phyloP scores from a whole-genome alignment of 2,888 invertebrate species.

The Cephonodes hylas region DNA sequence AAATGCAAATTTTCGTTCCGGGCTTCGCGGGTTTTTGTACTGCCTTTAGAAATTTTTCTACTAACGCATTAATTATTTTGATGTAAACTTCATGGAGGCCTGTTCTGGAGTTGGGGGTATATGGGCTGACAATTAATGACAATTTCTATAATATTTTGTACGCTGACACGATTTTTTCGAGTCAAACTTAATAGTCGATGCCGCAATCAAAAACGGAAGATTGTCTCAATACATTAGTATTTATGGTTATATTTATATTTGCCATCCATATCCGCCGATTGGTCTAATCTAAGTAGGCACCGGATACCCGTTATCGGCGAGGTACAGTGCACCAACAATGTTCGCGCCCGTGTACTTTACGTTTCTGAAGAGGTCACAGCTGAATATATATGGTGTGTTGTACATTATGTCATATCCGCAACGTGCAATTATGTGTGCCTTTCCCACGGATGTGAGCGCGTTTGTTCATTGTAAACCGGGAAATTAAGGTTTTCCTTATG shows the following conservation, averaged over 20 bases:
- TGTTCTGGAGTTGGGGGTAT: no score
- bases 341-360: conserved; percentile 19
- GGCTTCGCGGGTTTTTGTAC: no score
- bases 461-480: conserved; percentile 29
- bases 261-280: conserved; percentile 51
- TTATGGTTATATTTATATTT: conserved; percentile 20
- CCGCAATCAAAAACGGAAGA: no score
- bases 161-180: no score
- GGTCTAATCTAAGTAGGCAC: conserved; percentile 61
- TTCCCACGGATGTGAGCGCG: conserved; percentile 61
- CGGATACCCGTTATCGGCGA: conserved; percentile 54
- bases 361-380: conserved; percentile 15
- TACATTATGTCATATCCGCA: conserved; percentile 68
- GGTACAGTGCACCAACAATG: conserved; percentile 25
- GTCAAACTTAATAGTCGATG: no score
- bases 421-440: conserved; percentile 55
- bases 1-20: no score
- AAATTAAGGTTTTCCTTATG: conserved; percentile 14
- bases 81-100: no score
- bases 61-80: no score
- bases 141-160: no score
- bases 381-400: conserved; percentile 14
- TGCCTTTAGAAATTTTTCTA: no score
- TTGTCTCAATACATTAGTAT: not conserved
- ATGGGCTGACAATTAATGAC: no score